Percentiles rank a stretch among this genome's conserved stretches.
Conservation (phyloP, 2,113 vertebrate genomes). For the Neopipo cinnamomea region DNA sequence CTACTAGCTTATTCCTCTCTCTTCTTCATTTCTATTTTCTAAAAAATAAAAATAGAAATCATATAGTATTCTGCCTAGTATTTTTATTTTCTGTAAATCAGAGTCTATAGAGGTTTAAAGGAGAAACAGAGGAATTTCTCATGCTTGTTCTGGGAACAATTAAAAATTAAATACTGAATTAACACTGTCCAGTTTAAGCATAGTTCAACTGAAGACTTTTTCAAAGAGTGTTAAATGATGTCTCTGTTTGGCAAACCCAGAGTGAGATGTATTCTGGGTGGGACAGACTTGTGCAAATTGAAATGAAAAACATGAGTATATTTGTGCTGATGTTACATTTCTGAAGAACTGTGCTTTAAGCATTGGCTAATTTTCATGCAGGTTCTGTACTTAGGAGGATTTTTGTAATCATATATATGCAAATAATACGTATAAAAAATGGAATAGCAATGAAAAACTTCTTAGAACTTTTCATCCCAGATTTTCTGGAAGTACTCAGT, state of each 20-base stretch:
- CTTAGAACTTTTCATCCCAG: not conserved
- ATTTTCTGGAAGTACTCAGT: not conserved
- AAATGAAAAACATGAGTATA: not conserved
- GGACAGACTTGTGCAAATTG: not conserved
- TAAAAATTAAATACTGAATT: not conserved
- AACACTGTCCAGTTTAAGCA: not conserved
- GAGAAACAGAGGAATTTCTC: not conserved
- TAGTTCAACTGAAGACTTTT: not conserved
- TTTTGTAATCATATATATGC: not conserved
- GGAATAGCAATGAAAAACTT: not conserved
- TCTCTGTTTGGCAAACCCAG: not conserved
- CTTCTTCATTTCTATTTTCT: not conserved
- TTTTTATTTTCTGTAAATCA: not conserved
- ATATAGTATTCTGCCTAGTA: not conserved
- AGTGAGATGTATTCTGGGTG: not conserved
- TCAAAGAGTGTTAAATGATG: not conserved
- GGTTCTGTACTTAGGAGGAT: not conserved
- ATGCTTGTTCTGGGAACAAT: not conserved
- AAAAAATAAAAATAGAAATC: not conserved
- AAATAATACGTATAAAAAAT: not conserved
- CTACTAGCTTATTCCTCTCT: not conserved
- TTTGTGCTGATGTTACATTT: not conserved
- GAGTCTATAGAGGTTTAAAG: not conserved
- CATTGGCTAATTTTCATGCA: not conserved
- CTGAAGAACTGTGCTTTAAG: not conserved